Evolutionary conservation across 2,797 vertebrate genomes (phyloP).

Genomic region (Syngnathus acus): DNA sequence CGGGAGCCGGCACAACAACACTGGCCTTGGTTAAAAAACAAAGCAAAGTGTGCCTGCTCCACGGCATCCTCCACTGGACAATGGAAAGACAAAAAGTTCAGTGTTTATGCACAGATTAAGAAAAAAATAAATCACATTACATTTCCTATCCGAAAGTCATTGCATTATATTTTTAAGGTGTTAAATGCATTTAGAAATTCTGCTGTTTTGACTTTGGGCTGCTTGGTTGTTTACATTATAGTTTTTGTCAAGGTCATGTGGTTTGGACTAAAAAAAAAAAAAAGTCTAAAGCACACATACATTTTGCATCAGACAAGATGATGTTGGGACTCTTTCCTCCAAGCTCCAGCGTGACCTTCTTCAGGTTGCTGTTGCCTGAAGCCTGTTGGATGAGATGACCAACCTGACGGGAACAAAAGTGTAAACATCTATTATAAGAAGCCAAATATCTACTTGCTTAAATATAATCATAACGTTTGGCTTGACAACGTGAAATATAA

Average conservation of each 20-base stretch:
- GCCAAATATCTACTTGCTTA: not conserved
- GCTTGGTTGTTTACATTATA: not conserved
- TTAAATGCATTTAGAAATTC: not conserved
- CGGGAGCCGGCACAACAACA: slow-evolving; percentile 90
- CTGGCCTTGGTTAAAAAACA: slow-evolving; percentile 98
- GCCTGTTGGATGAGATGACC: slow-evolving; percentile 88
- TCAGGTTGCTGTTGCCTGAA: slow-evolving; percentile 85
- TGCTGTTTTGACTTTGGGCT: not conserved
- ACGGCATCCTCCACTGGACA: slow-evolving; percentile 86
- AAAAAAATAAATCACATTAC: no score
- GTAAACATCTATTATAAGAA: not conserved
- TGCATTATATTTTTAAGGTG: not conserved
- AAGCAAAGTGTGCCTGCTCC: slow-evolving; percentile 87
- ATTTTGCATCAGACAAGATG: slow-evolving; percentile 85
- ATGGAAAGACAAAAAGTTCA: not conserved
- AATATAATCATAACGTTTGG: not conserved
- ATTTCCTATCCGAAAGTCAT: not conserved
- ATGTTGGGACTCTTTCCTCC: slow-evolving; percentile 97
- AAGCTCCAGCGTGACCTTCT: slow-evolving; percentile 91
- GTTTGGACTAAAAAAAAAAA: not conserved
- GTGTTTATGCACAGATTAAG: no score
- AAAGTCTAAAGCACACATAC: slow-evolving; percentile 60
- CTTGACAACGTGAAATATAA: not conserved
- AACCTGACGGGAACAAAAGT: slow-evolving; percentile 63
- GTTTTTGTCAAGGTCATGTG: not conserved